Evolutionary conservation across 2,797 vertebrate species (phyloP).

Genomic region (Anas bahamensis): DNA sequence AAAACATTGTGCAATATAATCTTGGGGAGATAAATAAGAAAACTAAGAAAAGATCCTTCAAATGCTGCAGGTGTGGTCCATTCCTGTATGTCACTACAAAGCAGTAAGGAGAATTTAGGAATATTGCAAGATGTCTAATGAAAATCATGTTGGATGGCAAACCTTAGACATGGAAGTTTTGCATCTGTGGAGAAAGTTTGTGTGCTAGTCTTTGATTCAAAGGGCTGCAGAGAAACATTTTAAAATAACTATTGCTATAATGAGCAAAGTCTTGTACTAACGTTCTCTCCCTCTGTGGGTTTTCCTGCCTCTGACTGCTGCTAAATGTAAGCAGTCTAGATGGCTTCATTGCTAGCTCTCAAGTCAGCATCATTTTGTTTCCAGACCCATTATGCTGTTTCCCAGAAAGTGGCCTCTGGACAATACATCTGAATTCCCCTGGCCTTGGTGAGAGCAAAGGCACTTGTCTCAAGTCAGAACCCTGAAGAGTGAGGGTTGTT

Average conservation of each 20-base stretch:
- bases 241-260: neutral
- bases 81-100: neutral
- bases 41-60: neutral
- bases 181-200: neutral
- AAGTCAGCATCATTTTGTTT: neutral
- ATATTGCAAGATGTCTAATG: neutral
- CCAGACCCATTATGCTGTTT: neutral
- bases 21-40: neutral
- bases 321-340: neutral
- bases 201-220: neutral
- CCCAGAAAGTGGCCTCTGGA: neutral
- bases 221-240: neutral
- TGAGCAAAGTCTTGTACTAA: neutral
- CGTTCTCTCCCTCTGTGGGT: neutral
- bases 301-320: neutral
- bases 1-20: neutral
- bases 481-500: neutral
- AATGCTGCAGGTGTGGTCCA: neutral
- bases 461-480: neutral
- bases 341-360: neutral
- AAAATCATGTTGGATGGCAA: neutral
- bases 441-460: neutral
- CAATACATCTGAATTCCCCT: neutral
- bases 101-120: neutral
- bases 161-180: neutral